Conservation (phyloP, 2,797 vertebrate genomes). For the Fistularia commersonii region DNA sequence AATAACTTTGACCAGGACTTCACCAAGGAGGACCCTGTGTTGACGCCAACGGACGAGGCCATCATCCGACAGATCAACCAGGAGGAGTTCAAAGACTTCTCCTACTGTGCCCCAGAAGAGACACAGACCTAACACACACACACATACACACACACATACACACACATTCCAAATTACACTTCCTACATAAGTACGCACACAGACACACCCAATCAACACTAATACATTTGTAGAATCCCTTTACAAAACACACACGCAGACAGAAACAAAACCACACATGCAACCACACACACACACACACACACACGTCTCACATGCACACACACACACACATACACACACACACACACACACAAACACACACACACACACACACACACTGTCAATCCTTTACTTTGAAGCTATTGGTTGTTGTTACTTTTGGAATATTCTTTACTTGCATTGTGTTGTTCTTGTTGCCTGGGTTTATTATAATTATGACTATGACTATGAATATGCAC, state of each 20-base stretch:
- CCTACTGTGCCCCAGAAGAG: slow-evolving; percentile 93
- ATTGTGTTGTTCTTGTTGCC: slow-evolving; percentile 70
- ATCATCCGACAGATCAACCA: slow-evolving; percentile 99
- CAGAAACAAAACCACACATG: slow-evolving; percentile 3
- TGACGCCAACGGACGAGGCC: slow-evolving; percentile 94
- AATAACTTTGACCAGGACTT: slow-evolving; percentile 99
- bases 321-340: slow-evolving; percentile 3
- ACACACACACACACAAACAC: slow-evolving; percentile 22
- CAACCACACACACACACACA: slow-evolving; percentile 27
- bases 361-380: slow-evolving; percentile 30
- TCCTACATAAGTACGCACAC: background rate
- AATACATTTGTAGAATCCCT: slow-evolving; percentile 15
- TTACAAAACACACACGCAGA: slow-evolving; percentile 22
- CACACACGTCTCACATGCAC: slow-evolving; percentile 7
- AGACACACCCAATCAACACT: slow-evolving; percentile 17
- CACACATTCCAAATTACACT: slow-evolving; percentile 1
- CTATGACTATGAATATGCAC: slow-evolving; percentile 51
- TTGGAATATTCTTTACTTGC: slow-evolving; percentile 68
- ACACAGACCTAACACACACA: slow-evolving; percentile 80
- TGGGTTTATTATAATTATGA: slow-evolving; percentile 54
- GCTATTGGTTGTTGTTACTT: slow-evolving; percentile 70
- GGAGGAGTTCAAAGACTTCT: slow-evolving; percentile 99
- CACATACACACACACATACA: slow-evolving; percentile 26
- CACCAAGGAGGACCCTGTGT: slow-evolving; percentile 94
- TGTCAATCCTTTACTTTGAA: slow-evolving; percentile 59